These are phyloP conservation scores for Ichneumoninae sp. DNA, from an alignment of 2,888 invertebrate species.

Conservation along the genomic window DNA sequence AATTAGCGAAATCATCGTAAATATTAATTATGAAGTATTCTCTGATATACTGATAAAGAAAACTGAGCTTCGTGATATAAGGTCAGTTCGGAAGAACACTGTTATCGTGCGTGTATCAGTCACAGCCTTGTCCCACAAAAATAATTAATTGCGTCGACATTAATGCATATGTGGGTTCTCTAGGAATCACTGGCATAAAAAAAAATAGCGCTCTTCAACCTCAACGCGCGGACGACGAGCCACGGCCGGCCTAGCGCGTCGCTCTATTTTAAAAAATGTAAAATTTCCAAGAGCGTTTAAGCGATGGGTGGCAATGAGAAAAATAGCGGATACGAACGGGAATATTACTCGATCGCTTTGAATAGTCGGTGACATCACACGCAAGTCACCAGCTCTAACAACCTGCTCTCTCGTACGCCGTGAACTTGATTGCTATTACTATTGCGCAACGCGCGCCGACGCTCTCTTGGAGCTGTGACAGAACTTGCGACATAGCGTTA, in stretches of 20 bases:
- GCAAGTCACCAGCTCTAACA: conserved; percentile 47
- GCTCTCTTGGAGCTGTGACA: conserved; percentile 68
- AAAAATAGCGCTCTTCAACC: conserved; percentile 14
- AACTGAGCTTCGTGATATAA: background rate
- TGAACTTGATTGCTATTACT: conserved; percentile 72
- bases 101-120: conserved; percentile 28
- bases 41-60: background rate
- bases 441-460: conserved; percentile 68
- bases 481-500: conserved; percentile 66
- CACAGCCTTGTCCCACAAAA: conserved; percentile 51
- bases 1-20: background rate
- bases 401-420: conserved; percentile 58
- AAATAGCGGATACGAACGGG: conserved; percentile 13
- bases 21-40: background rate
- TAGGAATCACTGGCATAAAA: conserved; percentile 17
- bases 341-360: conserved; percentile 64
- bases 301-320: conserved; percentile 10
- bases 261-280: background rate
- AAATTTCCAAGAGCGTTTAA: background rate
- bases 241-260: background rate
- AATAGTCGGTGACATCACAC: conserved; percentile 72
- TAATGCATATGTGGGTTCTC: conserved; percentile 20
- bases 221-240: background rate
- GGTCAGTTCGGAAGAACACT: background rate
- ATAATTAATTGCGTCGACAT: conserved; percentile 40